Evolutionary conservation across 2,888 invertebrate genomes (phyloP).

Genomic region (Thalpophila matura): DNA sequence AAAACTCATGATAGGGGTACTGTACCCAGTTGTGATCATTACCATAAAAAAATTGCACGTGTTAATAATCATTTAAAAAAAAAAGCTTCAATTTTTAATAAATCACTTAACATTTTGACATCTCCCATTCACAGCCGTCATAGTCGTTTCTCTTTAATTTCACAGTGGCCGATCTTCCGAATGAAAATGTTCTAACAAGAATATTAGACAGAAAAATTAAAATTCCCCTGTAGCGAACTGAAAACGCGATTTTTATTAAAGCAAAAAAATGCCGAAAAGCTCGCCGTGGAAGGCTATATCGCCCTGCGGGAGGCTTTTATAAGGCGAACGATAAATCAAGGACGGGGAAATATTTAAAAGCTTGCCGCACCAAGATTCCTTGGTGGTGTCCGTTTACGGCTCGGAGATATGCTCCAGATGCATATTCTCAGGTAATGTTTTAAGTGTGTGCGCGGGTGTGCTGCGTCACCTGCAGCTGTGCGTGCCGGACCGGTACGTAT

Average conservation of each 20-base stretch:
- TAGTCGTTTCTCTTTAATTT: slow-evolving; percentile 70
- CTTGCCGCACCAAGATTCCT: slow-evolving; percentile 75
- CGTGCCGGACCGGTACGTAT: too few species aligned
- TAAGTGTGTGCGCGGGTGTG: not conserved
- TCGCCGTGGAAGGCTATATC: slow-evolving; percentile 67
- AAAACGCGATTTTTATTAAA: slow-evolving; percentile 83
- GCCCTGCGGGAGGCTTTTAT: slow-evolving; percentile 88
- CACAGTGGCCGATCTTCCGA: slow-evolving; percentile 75
- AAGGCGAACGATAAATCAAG: slow-evolving; percentile 88
- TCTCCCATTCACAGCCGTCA: slow-evolving; percentile 52
- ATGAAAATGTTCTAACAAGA: slow-evolving; percentile 72
- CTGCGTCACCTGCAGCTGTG: too few species aligned
- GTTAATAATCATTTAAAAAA: not conserved
- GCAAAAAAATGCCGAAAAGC: slow-evolving; percentile 83
- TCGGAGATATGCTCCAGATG: slow-evolving; percentile 22
- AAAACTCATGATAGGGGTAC: too few species aligned
- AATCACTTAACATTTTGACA: slow-evolving; percentile 41
- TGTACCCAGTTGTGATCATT: too few species aligned
- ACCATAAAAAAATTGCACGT: not conserved
- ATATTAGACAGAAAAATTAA: slow-evolving; percentile 83
- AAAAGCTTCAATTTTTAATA: slow-evolving; percentile 9
- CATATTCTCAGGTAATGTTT: slow-evolving; percentile 15
- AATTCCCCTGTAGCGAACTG: slow-evolving; percentile 76
- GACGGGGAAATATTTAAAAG: slow-evolving; percentile 84
- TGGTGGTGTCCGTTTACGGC: slow-evolving; percentile 64